A percentile compares a stretch with the other conserved stretches of the same genome.
These are phyloP conservation scores for Moxostoma hubbsi DNA, from an alignment of 2,797 vertebrate genomes.

Conservation along the genomic window DNA sequence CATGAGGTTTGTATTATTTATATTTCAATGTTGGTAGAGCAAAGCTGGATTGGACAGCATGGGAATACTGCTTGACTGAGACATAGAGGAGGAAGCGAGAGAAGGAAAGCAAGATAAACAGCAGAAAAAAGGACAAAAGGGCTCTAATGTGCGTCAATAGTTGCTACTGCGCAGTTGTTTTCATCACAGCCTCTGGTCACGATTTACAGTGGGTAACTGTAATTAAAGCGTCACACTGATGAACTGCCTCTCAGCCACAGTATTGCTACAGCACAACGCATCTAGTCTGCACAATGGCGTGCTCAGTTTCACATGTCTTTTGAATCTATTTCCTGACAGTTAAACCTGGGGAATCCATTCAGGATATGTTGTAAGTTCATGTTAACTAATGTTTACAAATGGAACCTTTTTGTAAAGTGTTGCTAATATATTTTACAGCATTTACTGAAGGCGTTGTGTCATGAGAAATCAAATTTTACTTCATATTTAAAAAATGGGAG, in stretches of 20 bases:
- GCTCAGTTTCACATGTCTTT: conserved; percentile 12
- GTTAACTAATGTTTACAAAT: too few species aligned
- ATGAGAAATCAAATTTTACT: too few species aligned
- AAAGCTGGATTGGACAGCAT: neutral
- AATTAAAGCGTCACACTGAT: conserved; percentile 34
- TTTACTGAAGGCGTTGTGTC: too few species aligned
- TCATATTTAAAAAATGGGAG: too few species aligned
- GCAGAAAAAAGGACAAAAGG: neutral
- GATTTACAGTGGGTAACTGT: conserved; percentile 43
- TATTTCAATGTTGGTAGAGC: conserved; percentile 16
- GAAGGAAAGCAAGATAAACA: neutral
- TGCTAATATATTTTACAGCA: too few species aligned
- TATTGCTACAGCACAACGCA: neutral
- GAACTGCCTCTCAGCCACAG: conserved; percentile 20
- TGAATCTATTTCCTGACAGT: conserved; percentile 35
- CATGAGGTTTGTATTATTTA: conserved; percentile 20
- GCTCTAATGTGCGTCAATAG: conserved; percentile 27
- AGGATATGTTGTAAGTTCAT: too few species aligned
- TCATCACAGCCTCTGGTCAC: conserved; percentile 35
- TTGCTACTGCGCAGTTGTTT: conserved; percentile 4
- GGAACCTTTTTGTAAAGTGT: too few species aligned
- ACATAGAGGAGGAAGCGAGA: neutral
- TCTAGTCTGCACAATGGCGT: conserved; percentile 2
- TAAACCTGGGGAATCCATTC: neutral
- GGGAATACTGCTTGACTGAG: conserved; percentile 6